A percentile compares a stretch with the other conserved stretches of the same genome.
These are phyloP conservation scores for Leptogaster cylindrica DNA, from an alignment of 2,888 invertebrate genomes.

Conservation along the genomic window DNA sequence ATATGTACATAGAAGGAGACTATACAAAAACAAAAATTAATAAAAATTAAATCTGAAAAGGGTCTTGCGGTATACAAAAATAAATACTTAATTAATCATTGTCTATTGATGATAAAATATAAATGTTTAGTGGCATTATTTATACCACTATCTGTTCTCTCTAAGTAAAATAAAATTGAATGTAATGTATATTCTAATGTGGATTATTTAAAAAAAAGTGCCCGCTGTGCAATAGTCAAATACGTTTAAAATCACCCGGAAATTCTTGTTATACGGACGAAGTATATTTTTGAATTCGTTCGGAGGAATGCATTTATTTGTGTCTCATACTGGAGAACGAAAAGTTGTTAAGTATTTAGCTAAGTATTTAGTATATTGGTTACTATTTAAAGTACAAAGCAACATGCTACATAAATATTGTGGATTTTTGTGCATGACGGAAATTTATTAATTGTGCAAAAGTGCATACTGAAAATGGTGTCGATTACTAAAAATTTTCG, in stretches of 20 bases:
- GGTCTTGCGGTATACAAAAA: slow-evolving; percentile 23
- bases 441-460: slow-evolving; percentile 6
- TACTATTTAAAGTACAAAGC: neutral
- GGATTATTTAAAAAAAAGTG: no score
- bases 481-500: slow-evolving; percentile 26
- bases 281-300: neutral
- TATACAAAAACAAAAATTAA: slow-evolving; percentile 25
- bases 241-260: no score
- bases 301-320: slow-evolving; percentile 16
- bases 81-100: slow-evolving; percentile 33
- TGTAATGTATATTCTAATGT: no score
- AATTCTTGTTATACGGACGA: neutral
- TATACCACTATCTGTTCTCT: no score
- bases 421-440: no score
- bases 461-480: slow-evolving; percentile 24
- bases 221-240: no score
- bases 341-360: slow-evolving; percentile 14
- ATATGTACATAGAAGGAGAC: slow-evolving; percentile 44
- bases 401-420: no score
- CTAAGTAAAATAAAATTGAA: no score
- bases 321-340: neutral
- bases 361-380: neutral
- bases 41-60: slow-evolving; percentile 29
- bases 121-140: no score
- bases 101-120: slow-evolving; percentile 5